Base-by-base conservation (phyloP, 2,797 vertebrate genomes). In the Clarias fuscus region DNA sequence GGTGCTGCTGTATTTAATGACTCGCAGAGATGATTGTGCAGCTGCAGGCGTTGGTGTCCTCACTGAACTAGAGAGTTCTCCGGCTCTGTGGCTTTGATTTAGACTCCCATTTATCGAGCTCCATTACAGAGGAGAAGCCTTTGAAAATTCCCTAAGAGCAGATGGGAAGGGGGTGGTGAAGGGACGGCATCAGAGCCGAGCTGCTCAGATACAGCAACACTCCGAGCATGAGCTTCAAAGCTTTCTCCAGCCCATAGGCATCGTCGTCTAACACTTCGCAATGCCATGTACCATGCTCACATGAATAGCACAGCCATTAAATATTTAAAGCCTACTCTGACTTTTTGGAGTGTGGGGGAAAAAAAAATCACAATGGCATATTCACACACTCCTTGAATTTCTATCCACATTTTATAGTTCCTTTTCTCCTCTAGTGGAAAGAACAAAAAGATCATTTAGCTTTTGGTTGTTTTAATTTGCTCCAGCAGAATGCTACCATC, bases 261-360 rank as follows among this genome's bases (percentile, higher is more conserved):
- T 75, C 87, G 72, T 78, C 40, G 81, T 82, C 64, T 87, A 71
- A 82, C 87, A 75, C 72, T 56, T 87, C 82, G 85, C 82, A 75
- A 71, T 65, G 84, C 84, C 81, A 79, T 40, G 48, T 76, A 73
- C 73, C 53, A 61, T 83, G 73, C 88, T 85, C 84, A 86, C 84
- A 88, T 82, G 82, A 90, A 90, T 87, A 88, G 88, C 76, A 81
- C 75, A 84, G 70, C 68, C 88, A 90, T 91, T 91, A 89, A 89
- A 90, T 86, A 88, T 91, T 90, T 73, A 89, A 85, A 84, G 83
- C 71, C 86, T 82, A 85, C 86, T 77, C 82, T 58, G 82, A 82
- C 81, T 84, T 48, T 87, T 88, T 88, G 65, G 27, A 78, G 10
- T 37, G 27, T 58, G 67, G 37, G 27, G 71, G 67, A 82, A 80